phyloP scores from a whole-genome alignment of 2,113 vertebrate species.

The Cavia aperea region DNA sequence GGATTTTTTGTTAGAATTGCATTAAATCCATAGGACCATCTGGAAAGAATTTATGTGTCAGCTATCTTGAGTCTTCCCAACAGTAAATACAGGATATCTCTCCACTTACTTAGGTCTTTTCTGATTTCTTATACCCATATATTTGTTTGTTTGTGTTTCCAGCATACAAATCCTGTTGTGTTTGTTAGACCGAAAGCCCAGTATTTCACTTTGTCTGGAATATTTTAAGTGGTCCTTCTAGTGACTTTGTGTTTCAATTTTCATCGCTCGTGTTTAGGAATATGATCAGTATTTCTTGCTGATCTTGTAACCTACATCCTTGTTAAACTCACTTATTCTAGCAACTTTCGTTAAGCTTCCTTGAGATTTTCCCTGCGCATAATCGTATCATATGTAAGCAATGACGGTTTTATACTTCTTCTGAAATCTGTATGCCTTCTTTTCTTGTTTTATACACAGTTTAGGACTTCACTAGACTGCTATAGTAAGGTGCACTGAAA shows the following conservation, averaged over 20 bases:
- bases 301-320: not conserved
- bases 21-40: not conserved
- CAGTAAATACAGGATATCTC: not conserved
- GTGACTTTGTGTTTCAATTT: not conserved
- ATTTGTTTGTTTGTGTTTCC: not conserved
- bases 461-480: rapidly evolving
- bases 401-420: not conserved
- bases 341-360: too few relatives aligned
- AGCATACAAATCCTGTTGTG: not conserved
- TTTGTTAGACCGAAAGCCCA: not conserved
- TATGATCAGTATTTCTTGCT: not conserved
- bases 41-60: not conserved
- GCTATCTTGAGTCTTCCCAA: not conserved
- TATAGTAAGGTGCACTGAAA: rapidly evolving
- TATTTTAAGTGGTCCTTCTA: not conserved
- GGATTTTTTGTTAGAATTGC: not conserved
- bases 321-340: not conserved
- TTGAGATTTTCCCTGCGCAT: not conserved
- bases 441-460: rapidly evolving
- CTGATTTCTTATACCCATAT: not conserved
- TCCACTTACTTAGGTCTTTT: not conserved
- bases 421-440: not conserved
- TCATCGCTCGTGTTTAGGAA: not conserved
- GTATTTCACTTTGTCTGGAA: not conserved
- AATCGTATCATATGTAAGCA: not conserved